Evolutionary conservation across 2,888 invertebrate genomes (phyloP).

Genomic region (Venusia cambrica): DNA sequence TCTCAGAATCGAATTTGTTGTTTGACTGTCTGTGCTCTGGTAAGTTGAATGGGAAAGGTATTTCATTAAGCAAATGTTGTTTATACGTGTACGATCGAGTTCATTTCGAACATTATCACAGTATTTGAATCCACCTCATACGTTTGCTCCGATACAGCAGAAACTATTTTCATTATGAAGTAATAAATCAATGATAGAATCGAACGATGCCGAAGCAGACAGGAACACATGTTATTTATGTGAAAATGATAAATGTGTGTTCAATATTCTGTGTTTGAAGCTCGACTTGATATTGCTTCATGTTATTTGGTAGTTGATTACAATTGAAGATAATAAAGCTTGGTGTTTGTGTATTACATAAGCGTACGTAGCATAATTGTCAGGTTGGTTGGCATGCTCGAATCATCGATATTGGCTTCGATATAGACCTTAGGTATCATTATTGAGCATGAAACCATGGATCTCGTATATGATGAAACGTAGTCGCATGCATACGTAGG

Average conservation of each 20-base stretch:
- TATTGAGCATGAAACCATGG: too few species aligned
- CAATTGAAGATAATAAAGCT: constrained; percentile 25
- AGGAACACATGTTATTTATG: constrained; percentile 63
- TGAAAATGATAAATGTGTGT: constrained; percentile 60
- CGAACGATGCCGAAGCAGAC: constrained; percentile 61
- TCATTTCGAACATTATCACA: constrained; percentile 35
- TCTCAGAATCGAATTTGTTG: constrained; percentile 31
- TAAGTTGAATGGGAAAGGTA: constrained; percentile 32
- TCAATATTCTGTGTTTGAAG: constrained; percentile 38
- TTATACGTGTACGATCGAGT: constrained; percentile 40
- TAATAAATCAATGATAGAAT: constrained; percentile 75
- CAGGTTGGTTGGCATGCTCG: constrained; percentile 23
- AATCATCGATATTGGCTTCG: too few species aligned
- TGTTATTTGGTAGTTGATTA: constrained; percentile 32
- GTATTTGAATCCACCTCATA: constrained; percentile 34
- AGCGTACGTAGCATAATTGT: constrained; percentile 24
- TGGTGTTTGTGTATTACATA: constrained; percentile 18
- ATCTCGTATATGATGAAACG: too few species aligned
- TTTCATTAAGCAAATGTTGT: constrained; percentile 48
- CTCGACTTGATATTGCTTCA: constrained; percentile 35
- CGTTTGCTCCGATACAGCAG: constrained; percentile 43
- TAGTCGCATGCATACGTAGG: too few species aligned
- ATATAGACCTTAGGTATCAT: too few species aligned
- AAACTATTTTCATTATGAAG: constrained; percentile 75
- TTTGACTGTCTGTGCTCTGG: constrained; percentile 27